Conservation (phyloP, 2,113 vertebrate genomes). For the Laterallus jamaicensis region DNA sequence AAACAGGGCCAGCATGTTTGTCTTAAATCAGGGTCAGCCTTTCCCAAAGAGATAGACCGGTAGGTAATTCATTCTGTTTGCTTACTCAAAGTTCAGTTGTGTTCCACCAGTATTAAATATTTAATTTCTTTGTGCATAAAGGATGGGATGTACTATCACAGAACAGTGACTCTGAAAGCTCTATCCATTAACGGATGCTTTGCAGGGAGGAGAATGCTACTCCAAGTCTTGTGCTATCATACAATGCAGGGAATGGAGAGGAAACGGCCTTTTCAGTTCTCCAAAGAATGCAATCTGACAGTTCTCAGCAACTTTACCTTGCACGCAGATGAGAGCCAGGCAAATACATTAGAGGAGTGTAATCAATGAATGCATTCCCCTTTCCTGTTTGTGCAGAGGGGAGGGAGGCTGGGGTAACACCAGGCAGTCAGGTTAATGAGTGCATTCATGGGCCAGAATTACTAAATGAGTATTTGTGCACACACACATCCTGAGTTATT, state of each 20-base stretch:
- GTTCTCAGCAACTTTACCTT: constrained; percentile 37
- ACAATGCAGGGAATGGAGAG: neutral
- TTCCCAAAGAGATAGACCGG: neutral
- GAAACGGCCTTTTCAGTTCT: constrained; percentile 11
- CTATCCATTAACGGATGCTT: neutral
- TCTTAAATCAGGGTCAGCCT: neutral
- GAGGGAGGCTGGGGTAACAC: neutral
- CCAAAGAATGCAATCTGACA: neutral
- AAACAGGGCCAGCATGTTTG: neutral
- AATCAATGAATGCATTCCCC: constrained; percentile 41
- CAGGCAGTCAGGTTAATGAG: constrained; percentile 33
- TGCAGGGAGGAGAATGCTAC: neutral
- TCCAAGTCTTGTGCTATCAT: neutral
- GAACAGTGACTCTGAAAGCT: neutral
- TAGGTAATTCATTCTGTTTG: neutral
- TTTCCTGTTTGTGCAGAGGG: neutral
- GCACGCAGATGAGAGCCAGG: neutral
- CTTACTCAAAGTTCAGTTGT: neutral
- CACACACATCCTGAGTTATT: neutral
- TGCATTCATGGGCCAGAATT: neutral
- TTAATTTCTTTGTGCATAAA: neutral
- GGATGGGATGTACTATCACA: neutral
- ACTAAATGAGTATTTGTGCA: constrained; percentile 9
- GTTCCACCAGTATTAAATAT: neutral
- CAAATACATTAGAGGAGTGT: constrained; percentile 44